Conservation (phyloP, 2,113 vertebrate species). For the Nothoprocta perdicaria region DNA sequence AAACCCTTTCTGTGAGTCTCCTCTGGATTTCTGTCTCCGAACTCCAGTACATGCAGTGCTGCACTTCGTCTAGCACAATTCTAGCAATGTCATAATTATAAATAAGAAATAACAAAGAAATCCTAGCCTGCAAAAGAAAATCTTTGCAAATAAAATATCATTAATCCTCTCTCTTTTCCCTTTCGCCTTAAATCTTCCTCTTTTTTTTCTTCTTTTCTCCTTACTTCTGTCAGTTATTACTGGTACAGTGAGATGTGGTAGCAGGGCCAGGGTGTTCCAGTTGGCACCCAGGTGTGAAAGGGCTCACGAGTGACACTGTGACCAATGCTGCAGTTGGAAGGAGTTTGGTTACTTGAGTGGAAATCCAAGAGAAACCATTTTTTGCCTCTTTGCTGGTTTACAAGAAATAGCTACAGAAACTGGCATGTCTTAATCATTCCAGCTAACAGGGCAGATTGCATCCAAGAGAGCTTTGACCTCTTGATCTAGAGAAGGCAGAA, state of each 20-base stretch:
- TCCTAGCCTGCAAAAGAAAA: neutral
- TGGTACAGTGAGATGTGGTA: neutral
- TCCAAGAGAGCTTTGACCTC: neutral
- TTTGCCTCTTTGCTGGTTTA: neutral
- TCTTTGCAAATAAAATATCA: neutral
- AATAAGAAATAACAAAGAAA: neutral
- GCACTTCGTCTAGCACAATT: neutral
- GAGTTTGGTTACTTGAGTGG: neutral
- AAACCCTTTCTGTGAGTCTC: neutral
- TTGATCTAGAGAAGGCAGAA: neutral
- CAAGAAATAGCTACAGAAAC: neutral
- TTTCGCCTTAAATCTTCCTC: neutral
- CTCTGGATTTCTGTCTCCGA: neutral
- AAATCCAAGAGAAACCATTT: neutral
- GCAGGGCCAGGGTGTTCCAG: neutral
- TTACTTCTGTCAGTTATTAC: neutral
- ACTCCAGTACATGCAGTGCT: accelerated
- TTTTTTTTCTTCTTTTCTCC: too few relatives aligned
- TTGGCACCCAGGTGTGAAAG: neutral
- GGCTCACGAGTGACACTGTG: neutral
- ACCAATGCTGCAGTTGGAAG: neutral
- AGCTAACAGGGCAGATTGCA: neutral
- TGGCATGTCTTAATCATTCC: neutral
- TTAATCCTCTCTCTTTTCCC: neutral
- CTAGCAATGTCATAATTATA: neutral